These are phyloP conservation scores for Drosophila hamatofila DNA, from an alignment of 2,888 invertebrate species.

Conservation along the genomic window DNA sequence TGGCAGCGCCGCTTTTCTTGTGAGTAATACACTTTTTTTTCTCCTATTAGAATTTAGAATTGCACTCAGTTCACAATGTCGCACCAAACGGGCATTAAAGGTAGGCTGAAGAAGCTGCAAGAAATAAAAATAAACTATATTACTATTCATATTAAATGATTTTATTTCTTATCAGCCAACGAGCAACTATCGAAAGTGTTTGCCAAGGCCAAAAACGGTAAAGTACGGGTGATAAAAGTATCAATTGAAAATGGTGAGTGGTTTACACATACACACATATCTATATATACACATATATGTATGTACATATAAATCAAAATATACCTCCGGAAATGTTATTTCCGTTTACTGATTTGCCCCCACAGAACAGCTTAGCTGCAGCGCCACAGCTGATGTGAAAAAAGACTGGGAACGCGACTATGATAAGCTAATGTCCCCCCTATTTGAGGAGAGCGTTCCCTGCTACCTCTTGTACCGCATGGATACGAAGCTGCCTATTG, in stretches of 20 bases:
- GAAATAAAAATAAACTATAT: neutral
- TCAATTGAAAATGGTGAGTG: conserved; percentile 93
- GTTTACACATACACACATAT: conserved; percentile 18
- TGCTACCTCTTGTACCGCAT: conserved; percentile 96
- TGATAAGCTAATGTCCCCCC: conserved; percentile 89
- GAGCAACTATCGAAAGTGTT: conserved; percentile 92
- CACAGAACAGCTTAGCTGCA: conserved; percentile 91
- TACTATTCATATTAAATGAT: neutral
- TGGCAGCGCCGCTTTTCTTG: conserved; percentile 51
- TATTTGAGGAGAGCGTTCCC: conserved; percentile 92
- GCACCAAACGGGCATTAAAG: conserved; percentile 96
- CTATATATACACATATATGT: conserved; percentile 3
- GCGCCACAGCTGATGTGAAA: conserved; percentile 88
- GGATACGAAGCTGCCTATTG: conserved; percentile 91
- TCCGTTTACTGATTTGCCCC: conserved; percentile 13
- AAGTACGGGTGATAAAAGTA: conserved; percentile 92
- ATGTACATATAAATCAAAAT: neutral
- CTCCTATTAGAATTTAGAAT: conserved; percentile 1
- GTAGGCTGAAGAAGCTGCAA: conserved; percentile 85
- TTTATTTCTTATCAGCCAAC: conserved; percentile 88
- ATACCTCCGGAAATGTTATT: conserved; percentile 17
- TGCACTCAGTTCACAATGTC: conserved; percentile 87
- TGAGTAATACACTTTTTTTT: conserved; percentile 73
- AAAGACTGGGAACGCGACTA: conserved; percentile 95
- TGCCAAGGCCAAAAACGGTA: conserved; percentile 91